Conservation (phyloP, 2,888 invertebrate species). For the Malachius bipustulatus region DNA sequence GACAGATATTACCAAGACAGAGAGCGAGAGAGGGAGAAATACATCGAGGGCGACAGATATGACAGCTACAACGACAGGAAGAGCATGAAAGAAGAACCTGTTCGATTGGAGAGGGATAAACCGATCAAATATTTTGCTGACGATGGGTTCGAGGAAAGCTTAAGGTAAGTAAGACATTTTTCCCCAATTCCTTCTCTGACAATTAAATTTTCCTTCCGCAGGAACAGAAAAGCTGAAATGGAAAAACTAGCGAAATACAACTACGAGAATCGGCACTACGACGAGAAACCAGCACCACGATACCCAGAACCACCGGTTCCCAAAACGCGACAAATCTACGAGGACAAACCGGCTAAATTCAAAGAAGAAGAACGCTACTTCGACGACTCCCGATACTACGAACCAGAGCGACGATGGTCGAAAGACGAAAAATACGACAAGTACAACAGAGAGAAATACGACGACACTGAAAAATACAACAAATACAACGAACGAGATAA, state of each 20-base stretch:
- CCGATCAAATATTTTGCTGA: conserved; percentile 28
- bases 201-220: background rate
- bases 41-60: conserved; percentile 17
- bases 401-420: conserved; percentile 17
- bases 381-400: conserved; percentile 25
- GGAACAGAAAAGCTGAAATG: background rate
- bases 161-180: conserved; percentile 19
- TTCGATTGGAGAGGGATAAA: conserved; percentile 21
- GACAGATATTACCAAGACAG: conserved; percentile 12
- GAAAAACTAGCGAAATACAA: background rate
- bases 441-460: conserved; percentile 9
- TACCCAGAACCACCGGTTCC: conserved; percentile 27
- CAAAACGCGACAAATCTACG: conserved; percentile 26
- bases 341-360: conserved; percentile 14
- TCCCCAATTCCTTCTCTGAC: background rate
- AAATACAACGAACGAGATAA: conserved; percentile 8
- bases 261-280: no score
- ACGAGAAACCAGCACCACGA: conserved; percentile 22
- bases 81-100: conserved; percentile 12
- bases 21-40: conserved; percentile 20
- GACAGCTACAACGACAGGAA: conserved; percentile 17
- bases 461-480: conserved; percentile 7
- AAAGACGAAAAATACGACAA: conserved; percentile 9
- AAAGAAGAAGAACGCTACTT: conserved; percentile 7
- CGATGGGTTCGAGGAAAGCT: conserved; percentile 31